A percentile compares a stretch with the other conserved stretches of the same genome.
Conservation (phyloP, 2,113 vertebrate species). For the Panthera tigris region DNA sequence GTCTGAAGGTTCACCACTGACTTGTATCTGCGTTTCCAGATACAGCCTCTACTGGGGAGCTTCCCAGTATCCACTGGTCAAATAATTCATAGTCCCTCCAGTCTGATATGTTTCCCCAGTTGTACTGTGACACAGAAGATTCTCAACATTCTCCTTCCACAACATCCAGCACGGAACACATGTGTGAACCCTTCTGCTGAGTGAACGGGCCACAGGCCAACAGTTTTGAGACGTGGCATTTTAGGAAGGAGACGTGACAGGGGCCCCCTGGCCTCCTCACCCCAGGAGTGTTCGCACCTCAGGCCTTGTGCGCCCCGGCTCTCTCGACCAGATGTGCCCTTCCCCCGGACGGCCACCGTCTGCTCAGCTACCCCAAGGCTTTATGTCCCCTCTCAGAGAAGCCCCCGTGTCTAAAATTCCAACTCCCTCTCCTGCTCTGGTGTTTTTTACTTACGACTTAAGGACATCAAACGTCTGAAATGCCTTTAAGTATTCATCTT, state of each 20-base stretch:
- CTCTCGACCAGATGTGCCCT: neutral
- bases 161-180: neutral
- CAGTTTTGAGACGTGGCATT: neutral
- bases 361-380: neutral
- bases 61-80: neutral
- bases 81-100: neutral
- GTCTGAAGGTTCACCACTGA: neutral
- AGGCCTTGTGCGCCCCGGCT: no score
- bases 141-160: neutral
- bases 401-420: neutral
- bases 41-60: neutral
- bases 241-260: neutral
- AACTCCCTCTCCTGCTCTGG: neutral
- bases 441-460: neutral
- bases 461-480: neutral
- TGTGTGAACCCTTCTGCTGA: neutral
- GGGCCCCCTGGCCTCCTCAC: neutral
- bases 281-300: accelerated
- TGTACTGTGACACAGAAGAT: neutral
- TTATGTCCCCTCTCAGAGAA: neutral
- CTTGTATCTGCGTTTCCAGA: neutral
- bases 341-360: neutral
- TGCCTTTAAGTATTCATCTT: neutral
- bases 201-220: neutral
- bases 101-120: neutral